Percentiles rank a stretch among this genome's conserved stretches.
phyloP scores from a whole-genome alignment of 2,888 invertebrate species.

The Drosophila acutilabella region DNA sequence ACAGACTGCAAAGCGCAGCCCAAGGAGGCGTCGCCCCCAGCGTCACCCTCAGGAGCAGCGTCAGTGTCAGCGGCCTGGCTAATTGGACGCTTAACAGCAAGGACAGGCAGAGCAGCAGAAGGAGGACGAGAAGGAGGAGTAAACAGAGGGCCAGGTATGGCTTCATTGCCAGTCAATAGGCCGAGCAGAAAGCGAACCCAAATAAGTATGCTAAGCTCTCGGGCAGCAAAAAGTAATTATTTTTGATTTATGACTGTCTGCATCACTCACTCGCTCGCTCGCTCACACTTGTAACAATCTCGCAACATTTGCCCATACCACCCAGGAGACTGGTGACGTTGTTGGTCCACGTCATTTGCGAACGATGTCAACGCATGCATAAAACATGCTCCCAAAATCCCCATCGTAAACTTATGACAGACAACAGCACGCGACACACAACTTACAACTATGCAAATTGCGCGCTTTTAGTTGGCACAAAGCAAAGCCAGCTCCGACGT shows the following conservation, averaged over 20 bases:
- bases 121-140: neutral
- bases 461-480: constrained; percentile 71
- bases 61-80: constrained; percentile 38
- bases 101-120: neutral
- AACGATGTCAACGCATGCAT: constrained; percentile 81
- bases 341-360: constrained; percentile 62
- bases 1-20: constrained; percentile 11
- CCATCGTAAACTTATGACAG: constrained; percentile 62
- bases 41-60: constrained; percentile 9
- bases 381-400: constrained; percentile 64
- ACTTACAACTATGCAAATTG: constrained; percentile 77
- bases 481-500: constrained; percentile 37
- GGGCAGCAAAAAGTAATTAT: constrained; percentile 59
- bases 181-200: constrained; percentile 2
- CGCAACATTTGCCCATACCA: too few relatives aligned
- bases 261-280: neutral
- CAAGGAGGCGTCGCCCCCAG: constrained; percentile 8
- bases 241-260: constrained; percentile 63
- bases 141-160: neutral
- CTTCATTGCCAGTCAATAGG: constrained; percentile 53
- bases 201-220: constrained; percentile 54
- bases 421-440: constrained; percentile 53
- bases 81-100: constrained; percentile 55
- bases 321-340: neutral
- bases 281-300: neutral